Evolutionary conservation across 2,113 vertebrate species (phyloP), one percentile per base, ranked within the genome.

Genomic region (Phocoena sinus): DNA sequence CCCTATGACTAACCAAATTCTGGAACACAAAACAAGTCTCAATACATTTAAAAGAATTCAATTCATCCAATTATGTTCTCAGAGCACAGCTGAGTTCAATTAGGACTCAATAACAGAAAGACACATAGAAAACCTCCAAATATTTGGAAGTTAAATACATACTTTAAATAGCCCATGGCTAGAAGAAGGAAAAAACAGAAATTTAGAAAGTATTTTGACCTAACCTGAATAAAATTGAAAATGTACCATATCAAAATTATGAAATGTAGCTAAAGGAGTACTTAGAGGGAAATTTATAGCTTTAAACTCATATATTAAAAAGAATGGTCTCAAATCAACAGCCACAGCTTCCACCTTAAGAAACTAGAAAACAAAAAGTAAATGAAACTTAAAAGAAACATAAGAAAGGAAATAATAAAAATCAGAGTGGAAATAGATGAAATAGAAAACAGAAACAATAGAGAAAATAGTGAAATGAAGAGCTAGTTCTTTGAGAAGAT

Each of bases 371-470:
- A 71, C 20, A 81, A 74, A 85, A n/a, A 95, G 2, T n/a, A 89
- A 87, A 38, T 65, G 21, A 84, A 91, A 80, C 1, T 31, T 25
- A 70, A 94, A 92, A 8, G 33, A 96, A 74, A 14, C 5, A 79
- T 36, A 76, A 81, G 47, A 91, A 77, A 90, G 84, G 2, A 89
- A 86, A 92, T 33, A 82, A 92, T 60, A 67, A 96, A 93, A 93
- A 68, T 58, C 21, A 50, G 68, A 60, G 23, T 53, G 33, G 33
- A 74, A 87, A 62, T 79, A 14, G 62, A 62, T 86, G 47, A 79
- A 79, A 56, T 18, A 83, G 47, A 87, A 90, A 92, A 62, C 25
- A 76, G 67, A 82, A 80, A 82, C 58, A 76, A 26, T 76, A 89
- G n/a, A 84, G 18, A 82, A 82, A 89, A 70, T 31, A 79, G 36